A percentile compares a stretch with the other conserved stretches of the same genome.
Conservation (phyloP, 2,113 vertebrate species). For the Cisticola juncidis region DNA sequence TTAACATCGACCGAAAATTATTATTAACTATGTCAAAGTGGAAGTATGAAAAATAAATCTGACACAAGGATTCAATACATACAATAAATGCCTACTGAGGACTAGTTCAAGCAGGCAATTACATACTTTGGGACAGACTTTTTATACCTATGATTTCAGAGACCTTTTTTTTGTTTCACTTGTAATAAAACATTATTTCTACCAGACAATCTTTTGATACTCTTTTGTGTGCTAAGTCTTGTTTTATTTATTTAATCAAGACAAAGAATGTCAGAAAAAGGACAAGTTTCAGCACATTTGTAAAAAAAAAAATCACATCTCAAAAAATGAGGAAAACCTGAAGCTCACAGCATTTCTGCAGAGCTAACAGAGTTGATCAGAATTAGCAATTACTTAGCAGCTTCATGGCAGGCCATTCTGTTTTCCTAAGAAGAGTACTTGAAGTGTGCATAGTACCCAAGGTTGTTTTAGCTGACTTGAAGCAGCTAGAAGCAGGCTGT, state of each 20-base stretch:
- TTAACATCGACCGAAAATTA: slow-evolving; percentile 22
- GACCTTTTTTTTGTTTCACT: neutral
- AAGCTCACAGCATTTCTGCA: neutral
- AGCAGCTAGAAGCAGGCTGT: neutral
- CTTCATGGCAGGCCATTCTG: neutral
- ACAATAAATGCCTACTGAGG: neutral
- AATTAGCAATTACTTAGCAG: neutral
- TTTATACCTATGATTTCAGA: neutral
- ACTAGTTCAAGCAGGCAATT: neutral
- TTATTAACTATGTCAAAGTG: neutral
- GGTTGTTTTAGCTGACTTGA: neutral
- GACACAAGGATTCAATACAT: neutral
- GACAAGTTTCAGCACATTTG: neutral
- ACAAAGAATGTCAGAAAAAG: neutral
- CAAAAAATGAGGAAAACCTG: neutral
- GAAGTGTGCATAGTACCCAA: neutral
- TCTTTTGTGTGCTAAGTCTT: neutral
- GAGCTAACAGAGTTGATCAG: neutral
- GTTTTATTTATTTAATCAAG: neutral
- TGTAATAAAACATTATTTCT: neutral
- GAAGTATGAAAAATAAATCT: neutral
- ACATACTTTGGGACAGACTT: neutral
- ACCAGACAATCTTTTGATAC: neutral
- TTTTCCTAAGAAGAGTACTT: neutral
- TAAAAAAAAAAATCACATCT: neutral